Base-by-base conservation (phyloP, 2,888 invertebrate genomes). In the Eledone cirrhosa region DNA sequence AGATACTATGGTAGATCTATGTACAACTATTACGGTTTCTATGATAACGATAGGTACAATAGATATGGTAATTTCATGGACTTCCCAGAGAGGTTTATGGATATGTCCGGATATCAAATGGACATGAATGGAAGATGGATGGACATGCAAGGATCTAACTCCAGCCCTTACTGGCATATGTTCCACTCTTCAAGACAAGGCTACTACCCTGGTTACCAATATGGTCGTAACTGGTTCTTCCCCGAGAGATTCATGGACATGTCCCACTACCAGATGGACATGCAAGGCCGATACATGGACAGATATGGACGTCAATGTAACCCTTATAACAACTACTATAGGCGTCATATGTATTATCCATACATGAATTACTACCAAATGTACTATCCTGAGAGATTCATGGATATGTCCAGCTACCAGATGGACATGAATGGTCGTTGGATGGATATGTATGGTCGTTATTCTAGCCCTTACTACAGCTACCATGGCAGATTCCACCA, bases 181-280 rank as follows among this genome's bases (percentile, higher is more conserved):
- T 41, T 41, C 41, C 5, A 41, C 41, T 41, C 41, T 41, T n/a
- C 31, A 11, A 72, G 33, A 72, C 72, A 72, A 13, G 72, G 72
- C 41, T 33, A 72, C 29, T 72, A 19, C 22, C 72, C 72, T 11
- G 33, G 33, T 22, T 72, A 41, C 41, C 24, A 4, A 4, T 72
- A 72, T 24, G 72, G 72, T 22, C 7, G 72, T 41, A 31, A 72
- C n/a, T 41, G 31, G 72, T 72, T 72, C n/a, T 72, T 31, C 19
- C 72, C 72, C 1, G 72, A 72, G 72, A 72, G 72, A 72, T 72
- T 31, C 33, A 72, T 72, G 72, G 72, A 72, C 72, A 72, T 72
- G 72, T 72, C 72, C 22, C 31, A 41, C 72, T 72, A 72, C 8
- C 41, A 2, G n/a, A 72, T 72, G 72, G 72, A 72, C 19, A 33